Evolutionary conservation across 2,888 invertebrate genomes (phyloP), one percentile per base, ranked within the genome.

Genomic region (Ectobius pallidus): DNA sequence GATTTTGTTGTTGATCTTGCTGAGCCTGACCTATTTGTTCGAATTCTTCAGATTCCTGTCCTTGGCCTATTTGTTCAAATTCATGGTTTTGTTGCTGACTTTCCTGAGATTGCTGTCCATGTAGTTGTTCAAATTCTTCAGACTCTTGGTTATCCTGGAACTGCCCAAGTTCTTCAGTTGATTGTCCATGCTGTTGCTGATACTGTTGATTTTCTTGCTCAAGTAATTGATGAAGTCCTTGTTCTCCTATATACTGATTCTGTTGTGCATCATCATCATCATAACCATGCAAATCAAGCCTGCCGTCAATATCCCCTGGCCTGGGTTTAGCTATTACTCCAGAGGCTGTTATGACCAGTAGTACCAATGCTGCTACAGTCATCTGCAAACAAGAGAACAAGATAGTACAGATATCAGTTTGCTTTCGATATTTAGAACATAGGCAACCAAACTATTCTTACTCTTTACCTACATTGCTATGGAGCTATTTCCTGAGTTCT

Each of bases 41-140:
- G 20, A 46, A n/a, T n/a, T 46, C 27, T 34, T 52, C 11, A 34
- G 0, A 7, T 4, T 39, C 30, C 34, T 55, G 22, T 20, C 30
- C 3, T 62, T 32, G 62, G 20, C 39, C 62, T 34, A 11, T 18
- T 7, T 32, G n/a, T 7, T 34, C 18, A 30, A 20, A 32, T 69
- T 55, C 32, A 27, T 39, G 39, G 16, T 44, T 42, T 25, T 68
- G 68, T 44, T 6, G 25, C 18, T 9, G 11, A 32, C 22, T 27
- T 42, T 44, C 14, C 14, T 22, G 20, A 44, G 16, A 30, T 62
- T 68, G 68, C 20, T 68, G 32, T 34, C 34, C 78, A 70, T 32
- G 67, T 58, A 72, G 78, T 77, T 27, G 78, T 77, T 69, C 77
- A 76, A 58, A 68, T 75, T 72, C 71, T 70, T 73, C 73, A 77